These are phyloP conservation scores for Notechis scutatus DNA, from an alignment of 2,113 vertebrate species.

Conservation along the genomic window DNA sequence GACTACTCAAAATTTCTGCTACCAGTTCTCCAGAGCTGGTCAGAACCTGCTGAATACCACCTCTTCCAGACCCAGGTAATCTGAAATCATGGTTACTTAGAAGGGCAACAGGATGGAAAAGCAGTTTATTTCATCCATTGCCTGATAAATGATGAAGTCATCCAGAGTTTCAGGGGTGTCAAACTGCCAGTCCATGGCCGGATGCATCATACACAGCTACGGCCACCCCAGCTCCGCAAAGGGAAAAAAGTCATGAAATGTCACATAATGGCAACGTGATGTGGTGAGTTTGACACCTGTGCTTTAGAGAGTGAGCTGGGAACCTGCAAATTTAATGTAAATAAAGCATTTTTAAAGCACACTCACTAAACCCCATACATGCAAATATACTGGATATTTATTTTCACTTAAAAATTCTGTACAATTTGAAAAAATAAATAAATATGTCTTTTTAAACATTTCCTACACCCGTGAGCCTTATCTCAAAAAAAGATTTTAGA, in stretches of 20 bases:
- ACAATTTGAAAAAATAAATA: neutral
- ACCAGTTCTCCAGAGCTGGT: too few species aligned
- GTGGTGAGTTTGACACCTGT: too few species aligned
- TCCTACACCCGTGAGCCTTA: neutral
- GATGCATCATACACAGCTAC: too few species aligned
- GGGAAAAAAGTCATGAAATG: too few species aligned
- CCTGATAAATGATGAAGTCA: neutral
- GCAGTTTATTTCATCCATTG: neutral
- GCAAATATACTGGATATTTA: neutral
- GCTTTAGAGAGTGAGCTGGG: neutral
- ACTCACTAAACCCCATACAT: neutral
- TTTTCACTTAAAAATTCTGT: neutral
- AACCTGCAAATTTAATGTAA: neutral
- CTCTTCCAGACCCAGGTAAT: neutral
- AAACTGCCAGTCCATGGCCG: too few species aligned
- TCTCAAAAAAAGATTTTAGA: neutral
- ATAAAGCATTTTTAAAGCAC: neutral
- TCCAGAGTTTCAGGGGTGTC: neutral
- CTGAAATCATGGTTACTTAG: neutral
- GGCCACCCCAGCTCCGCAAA: too few species aligned
- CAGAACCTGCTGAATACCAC: too few species aligned
- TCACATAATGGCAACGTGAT: too few species aligned
- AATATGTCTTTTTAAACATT: neutral
- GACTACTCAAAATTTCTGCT: too few species aligned
- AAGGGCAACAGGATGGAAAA: neutral